A percentile compares a stretch with the other conserved stretches of the same genome.
These are phyloP conservation scores for Diarsia dahlii DNA, from an alignment of 2,888 invertebrate genomes.

Conservation along the genomic window DNA sequence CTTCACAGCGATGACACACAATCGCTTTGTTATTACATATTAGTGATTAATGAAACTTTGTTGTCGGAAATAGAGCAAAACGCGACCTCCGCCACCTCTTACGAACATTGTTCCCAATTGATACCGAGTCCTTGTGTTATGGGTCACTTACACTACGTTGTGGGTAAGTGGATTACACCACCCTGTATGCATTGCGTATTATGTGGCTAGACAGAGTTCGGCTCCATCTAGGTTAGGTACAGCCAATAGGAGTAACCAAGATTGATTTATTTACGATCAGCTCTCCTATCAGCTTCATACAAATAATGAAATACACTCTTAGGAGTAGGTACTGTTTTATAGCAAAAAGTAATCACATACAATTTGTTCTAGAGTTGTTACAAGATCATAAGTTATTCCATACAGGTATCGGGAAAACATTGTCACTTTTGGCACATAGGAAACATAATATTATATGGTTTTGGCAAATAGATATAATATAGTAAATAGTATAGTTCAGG, in stretches of 20 bases:
- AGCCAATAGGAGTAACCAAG: neutral
- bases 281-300: neutral
- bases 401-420: too few relatives aligned
- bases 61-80: slow-evolving; percentile 28
- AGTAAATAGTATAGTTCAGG: neutral
- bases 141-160: neutral
- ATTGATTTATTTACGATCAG: neutral
- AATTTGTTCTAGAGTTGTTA: neutral
- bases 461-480: slow-evolving; percentile 13
- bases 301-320: neutral
- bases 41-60: slow-evolving; percentile 29
- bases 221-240: too few relatives aligned
- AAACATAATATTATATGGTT: slow-evolving; percentile 3
- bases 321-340: too few relatives aligned
- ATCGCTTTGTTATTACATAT: slow-evolving; percentile 9
- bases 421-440: slow-evolving; percentile 22
- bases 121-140: neutral
- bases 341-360: neutral
- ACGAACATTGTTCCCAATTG: neutral
- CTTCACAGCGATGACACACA: neutral
- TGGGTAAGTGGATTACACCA: neutral
- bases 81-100: slow-evolving; percentile 19
- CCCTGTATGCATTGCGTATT: slow-evolving; percentile 2
- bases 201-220: too few relatives aligned
- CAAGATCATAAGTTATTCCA: neutral